Evolutionary conservation across 2,113 vertebrate genomes (phyloP), one percentile per base, ranked within the genome.

Genomic region (Brachirus orientalis): DNA sequence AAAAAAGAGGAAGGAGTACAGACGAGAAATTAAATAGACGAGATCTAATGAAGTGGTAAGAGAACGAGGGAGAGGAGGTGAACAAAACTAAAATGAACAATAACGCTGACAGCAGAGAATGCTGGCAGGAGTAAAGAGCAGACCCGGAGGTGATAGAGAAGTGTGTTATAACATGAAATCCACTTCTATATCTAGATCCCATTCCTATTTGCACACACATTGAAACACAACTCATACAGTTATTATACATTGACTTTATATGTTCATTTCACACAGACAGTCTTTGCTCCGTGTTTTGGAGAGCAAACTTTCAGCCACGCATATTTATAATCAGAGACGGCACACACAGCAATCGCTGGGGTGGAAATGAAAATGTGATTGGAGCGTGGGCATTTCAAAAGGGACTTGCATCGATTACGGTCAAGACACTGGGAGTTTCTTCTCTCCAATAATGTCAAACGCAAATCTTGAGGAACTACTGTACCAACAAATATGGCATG

Each of bases 401-500:
- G 16, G 22, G 64, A 85, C 71, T 77, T 67, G 43, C 74, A 72
- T 57, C 40, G 17, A 74, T 62, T 73, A 72, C 56, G n/a, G n/a
- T 71, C 19, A 37, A n/a, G 54, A 75, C 67, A 57, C 37, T 0
- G 19, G 0, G 20, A 57, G 65, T 5, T 57, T 17, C 8, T 50
- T 45, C 62, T 78, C 74, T 3, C n/a, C n/a, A n/a, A 8, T 9
- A 28, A 36, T 35, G 63, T 85, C 46, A 40, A 14, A 36, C 52
- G 57, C 44, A 78, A 79, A 72, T 70, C 51, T 70, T 67, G 65
- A 68, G 72, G 67, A 80, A 74, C 77, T 86, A 91, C 86, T 68
- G 64, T 60, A 88, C 75, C 83, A 75, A 83, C 69, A 79, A 48
- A 82, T 59, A 88, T 90, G 84, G 89, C 93, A 94, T 94, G 93